Evolutionary conservation across 2,113 vertebrate genomes (phyloP), one percentile per base, ranked within the genome.

Genomic region (Stomatorhinus ivindoensis): DNA sequence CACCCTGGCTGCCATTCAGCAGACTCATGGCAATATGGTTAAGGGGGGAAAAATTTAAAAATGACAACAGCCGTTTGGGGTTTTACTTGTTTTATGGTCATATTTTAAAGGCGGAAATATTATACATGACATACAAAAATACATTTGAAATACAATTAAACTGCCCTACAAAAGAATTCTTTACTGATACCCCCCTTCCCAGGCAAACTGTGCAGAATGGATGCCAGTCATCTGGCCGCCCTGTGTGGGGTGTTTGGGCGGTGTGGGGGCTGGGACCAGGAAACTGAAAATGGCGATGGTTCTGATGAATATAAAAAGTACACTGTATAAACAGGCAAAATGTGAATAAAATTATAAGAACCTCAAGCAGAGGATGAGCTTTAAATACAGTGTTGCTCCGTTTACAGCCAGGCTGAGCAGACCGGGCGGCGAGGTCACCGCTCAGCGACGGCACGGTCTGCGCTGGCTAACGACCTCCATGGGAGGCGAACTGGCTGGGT

Each of bases 121-220:
- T 21, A 58, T 96, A 97, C 96, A 96, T 91, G 93, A 97, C 96
- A 97, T 99, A 99, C 96, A 99, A 99, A 99, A 99, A 99, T 98
- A 99, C 94, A 97, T 95, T 96, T 94, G 95, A 96, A 97, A 42
- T 96, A 96, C 95, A 96, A 93, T 93, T 96, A 80, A 96, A 94
- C 91, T 89, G 89, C 94, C 93, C 94, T 95, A 95, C 93, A 96
- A 97, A 93, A 61, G 92, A 94, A 89, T 65, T 58, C 31, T 95
- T 92, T 93, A 93, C 95, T 94, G 91, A 94, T 50, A 15, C 24
- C 21, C 87, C 17, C 39, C 35, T 39, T 21, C 53, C 51, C 51
- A 8, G 4, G 11, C 39, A 24, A 11, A 42, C 51, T 93, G 92
- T 87, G 87, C 89, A 80, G 90, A 93, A 94, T 86, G 87, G 48